A percentile compares a stretch with the other conserved stretches of the same genome.
phyloP scores from a whole-genome alignment of 2,888 invertebrate genomes.

The Conchocele bisecta region DNA sequence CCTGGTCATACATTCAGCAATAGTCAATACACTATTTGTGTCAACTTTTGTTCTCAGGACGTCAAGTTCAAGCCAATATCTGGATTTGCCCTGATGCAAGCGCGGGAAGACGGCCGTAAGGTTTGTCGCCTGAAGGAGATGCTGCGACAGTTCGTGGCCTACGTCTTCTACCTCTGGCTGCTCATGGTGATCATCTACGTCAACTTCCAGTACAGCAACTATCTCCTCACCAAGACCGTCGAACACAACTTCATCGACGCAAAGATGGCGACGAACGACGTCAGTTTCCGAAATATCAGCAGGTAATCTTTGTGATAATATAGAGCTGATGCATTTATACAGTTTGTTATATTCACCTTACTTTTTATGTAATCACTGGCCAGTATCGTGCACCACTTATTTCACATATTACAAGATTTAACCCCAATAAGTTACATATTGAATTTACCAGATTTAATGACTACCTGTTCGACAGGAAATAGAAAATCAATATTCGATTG shows the following conservation, averaged over 20 bases:
- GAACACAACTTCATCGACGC: slow-evolving; percentile 55
- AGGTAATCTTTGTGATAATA: slow-evolving; percentile 46
- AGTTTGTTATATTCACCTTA: neutral
- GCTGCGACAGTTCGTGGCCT: slow-evolving; percentile 71
- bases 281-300: slow-evolving; percentile 61
- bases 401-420: no score
- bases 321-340: neutral
- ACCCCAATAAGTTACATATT: no score
- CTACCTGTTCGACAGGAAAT: no score
- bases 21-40: no score
- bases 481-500: no score
- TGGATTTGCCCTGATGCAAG: slow-evolving; percentile 78
- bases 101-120: slow-evolving; percentile 74
- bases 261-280: slow-evolving; percentile 31
- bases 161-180: slow-evolving; percentile 70
- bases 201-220: slow-evolving; percentile 62
- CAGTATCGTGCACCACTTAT: no score
- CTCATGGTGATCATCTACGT: slow-evolving; percentile 72
- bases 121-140: slow-evolving; percentile 72
- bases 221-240: slow-evolving; percentile 58
- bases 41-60: slow-evolving; percentile 68
- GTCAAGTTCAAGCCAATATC: slow-evolving; percentile 74
- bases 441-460: no score
- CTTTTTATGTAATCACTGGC: no score
- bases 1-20: no score